phyloP scores from a whole-genome alignment of 2,888 invertebrate genomes.

The Eupithecia subumbrata region DNA sequence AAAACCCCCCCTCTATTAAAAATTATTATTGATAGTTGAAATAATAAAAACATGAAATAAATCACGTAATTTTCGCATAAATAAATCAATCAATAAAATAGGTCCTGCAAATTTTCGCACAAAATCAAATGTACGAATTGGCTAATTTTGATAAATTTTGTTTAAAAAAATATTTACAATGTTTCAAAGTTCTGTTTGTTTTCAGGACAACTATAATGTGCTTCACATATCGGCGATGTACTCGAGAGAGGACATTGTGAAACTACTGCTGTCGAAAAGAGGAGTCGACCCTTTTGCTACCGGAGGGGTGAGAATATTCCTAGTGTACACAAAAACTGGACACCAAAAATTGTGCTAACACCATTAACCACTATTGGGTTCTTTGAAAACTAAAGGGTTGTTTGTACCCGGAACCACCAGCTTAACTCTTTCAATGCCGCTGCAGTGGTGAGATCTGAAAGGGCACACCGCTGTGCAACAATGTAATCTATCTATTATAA shows the following conservation, averaged over 20 bases:
- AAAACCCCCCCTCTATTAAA: too few relatives aligned
- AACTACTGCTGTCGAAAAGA: slow-evolving; percentile 92
- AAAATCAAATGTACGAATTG: too few relatives aligned
- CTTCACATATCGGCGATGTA: slow-evolving; percentile 97
- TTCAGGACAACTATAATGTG: slow-evolving; percentile 97
- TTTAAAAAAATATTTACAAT: neutral
- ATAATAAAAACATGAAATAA: too few relatives aligned
- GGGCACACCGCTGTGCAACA: neutral
- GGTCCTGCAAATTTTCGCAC: too few relatives aligned
- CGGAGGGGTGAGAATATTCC: slow-evolving; percentile 89
- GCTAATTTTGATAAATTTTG: neutral
- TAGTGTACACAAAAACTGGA: neutral
- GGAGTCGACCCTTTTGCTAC: slow-evolving; percentile 96
- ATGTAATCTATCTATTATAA: neutral
- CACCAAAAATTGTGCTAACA: neutral
- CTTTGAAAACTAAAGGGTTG: neutral
- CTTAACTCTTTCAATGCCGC: too few relatives aligned
- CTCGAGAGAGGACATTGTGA: slow-evolving; percentile 97
- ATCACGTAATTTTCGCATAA: too few relatives aligned
- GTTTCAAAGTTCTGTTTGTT: slow-evolving; percentile 44
- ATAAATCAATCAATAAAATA: too few relatives aligned
- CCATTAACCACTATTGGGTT: neutral
- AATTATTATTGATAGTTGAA: too few relatives aligned
- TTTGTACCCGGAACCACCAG: too few relatives aligned
- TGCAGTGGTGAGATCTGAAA: too few relatives aligned